phyloP scores from a whole-genome alignment of 2,888 invertebrate genomes.

The Ochropacha duplaris region DNA sequence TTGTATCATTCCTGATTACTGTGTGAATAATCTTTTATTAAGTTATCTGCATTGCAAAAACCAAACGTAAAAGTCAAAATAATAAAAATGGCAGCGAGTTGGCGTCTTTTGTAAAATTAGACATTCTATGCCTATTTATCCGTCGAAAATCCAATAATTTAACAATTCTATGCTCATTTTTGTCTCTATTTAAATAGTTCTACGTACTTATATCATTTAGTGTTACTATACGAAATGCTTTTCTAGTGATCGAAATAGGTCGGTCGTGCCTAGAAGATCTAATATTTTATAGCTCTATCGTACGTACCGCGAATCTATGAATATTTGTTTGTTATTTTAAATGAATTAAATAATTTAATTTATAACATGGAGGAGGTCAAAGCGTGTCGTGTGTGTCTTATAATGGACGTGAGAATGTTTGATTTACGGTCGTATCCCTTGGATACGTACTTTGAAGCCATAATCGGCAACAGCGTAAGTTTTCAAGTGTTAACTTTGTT shows the following conservation, averaged over 20 bases:
- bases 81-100: slow-evolving; percentile 39
- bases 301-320: slow-evolving; percentile 54
- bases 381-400: slow-evolving; percentile 70
- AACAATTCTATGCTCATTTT: not conserved
- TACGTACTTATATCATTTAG: slow-evolving; percentile 12
- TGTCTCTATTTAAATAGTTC: slow-evolving; percentile 7
- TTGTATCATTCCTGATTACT: no score
- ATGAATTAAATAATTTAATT: slow-evolving; percentile 15
- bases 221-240: not conserved
- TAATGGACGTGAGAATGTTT: slow-evolving; percentile 57
- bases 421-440: slow-evolving; percentile 52
- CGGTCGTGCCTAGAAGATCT: slow-evolving; percentile 51
- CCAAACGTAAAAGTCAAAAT: slow-evolving; percentile 30
- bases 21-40: no score
- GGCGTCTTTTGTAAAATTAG: slow-evolving; percentile 64
- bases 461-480: slow-evolving; percentile 64
- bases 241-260: not conserved
- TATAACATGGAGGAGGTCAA: slow-evolving; percentile 52
- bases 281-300: slow-evolving; percentile 70
- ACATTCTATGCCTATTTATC: slow-evolving; percentile 46
- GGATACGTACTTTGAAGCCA: slow-evolving; percentile 52
- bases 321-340: slow-evolving; percentile 27
- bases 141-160: slow-evolving; percentile 3
- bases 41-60: slow-evolving; percentile 7
- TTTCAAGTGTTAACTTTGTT: not conserved